phyloP scores from a whole-genome alignment of 2,113 vertebrate genomes.

The Alligator mississippiensis region DNA sequence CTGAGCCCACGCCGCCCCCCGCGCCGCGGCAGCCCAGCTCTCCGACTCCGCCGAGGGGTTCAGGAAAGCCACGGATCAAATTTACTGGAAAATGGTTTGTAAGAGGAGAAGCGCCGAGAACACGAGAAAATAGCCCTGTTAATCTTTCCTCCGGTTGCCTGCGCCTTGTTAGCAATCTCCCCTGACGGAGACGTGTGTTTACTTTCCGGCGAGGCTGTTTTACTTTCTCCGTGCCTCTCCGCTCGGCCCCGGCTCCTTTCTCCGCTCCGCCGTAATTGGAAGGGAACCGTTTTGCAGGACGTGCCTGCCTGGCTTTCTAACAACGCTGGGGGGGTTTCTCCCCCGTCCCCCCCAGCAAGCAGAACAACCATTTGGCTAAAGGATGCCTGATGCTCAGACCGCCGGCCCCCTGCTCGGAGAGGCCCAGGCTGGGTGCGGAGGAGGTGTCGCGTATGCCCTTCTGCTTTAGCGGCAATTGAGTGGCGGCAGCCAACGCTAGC shows the following conservation, averaged over 20 bases:
- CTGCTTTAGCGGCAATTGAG: slow-evolving; percentile 32
- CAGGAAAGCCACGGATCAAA: neutral
- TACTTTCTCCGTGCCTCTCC: neutral
- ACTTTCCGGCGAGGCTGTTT: neutral
- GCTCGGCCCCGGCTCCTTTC: neutral
- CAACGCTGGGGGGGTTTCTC: neutral
- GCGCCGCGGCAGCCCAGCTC: too few relatives aligned
- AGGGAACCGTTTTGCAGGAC: neutral
- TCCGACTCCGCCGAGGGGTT: neutral
- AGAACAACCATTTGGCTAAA: slow-evolving; percentile 53
- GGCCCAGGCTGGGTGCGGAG: slow-evolving; percentile 5
- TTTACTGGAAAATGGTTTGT: neutral
- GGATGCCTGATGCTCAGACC: slow-evolving; percentile 16
- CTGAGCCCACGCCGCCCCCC: too few relatives aligned
- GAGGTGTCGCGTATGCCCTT: slow-evolving; percentile 36
- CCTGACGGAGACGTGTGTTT: fast-evolving
- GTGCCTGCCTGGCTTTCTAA: neutral
- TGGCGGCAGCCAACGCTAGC: neutral
- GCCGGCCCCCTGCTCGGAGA: slow-evolving; percentile 25
- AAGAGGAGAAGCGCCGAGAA: neutral
- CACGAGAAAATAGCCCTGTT: neutral
- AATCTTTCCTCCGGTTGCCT: neutral
- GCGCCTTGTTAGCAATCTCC: neutral
- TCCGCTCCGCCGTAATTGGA: neutral
- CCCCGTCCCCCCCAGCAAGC: neutral